Percentiles rank a stretch among this genome's conserved stretches.
Conservation (phyloP, 2,888 invertebrate genomes). For the Agrypnus murinus region DNA sequence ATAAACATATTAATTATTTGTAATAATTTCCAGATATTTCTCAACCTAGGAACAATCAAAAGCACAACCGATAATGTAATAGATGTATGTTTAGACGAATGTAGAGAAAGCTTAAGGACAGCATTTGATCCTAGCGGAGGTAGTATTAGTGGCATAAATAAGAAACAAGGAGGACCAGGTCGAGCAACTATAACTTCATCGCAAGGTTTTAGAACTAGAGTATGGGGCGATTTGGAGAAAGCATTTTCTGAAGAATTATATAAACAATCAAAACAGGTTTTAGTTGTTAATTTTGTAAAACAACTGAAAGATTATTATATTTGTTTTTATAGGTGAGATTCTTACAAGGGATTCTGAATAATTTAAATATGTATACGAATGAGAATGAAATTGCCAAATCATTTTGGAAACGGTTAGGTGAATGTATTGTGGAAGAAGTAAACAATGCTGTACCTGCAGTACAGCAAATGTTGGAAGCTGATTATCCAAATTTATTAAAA, state of each 20-base stretch:
- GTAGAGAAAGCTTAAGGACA: conserved; percentile 72
- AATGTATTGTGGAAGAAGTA: conserved; percentile 72
- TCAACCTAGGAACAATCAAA: conserved; percentile 70
- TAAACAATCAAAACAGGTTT: conserved; percentile 82
- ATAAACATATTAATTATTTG: conserved; percentile 39
- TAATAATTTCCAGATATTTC: conserved; percentile 65
- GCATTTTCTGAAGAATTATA: conserved; percentile 85
- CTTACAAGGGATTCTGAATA: conserved; percentile 72
- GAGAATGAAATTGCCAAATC: conserved; percentile 71
- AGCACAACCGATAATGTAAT: conserved; percentile 74
- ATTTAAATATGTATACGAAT: conserved; percentile 71
- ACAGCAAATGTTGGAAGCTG: conserved; percentile 89
- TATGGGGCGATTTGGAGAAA: conserved; percentile 94
- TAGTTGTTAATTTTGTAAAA: too few relatives aligned
- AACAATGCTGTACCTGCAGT: conserved; percentile 75
- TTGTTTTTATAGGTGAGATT: conserved; percentile 66
- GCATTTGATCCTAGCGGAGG: conserved; percentile 71
- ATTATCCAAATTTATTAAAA: conserved; percentile 90
- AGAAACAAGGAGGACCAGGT: conserved; percentile 73
- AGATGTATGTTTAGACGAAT: conserved; percentile 73
- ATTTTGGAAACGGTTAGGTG: conserved; percentile 74
- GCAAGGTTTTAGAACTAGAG: conserved; percentile 76
- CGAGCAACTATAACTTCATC: conserved; percentile 71
- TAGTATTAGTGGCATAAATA: conserved; percentile 54
- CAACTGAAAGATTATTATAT: not conserved